phyloP scores from a whole-genome alignment of 1,140 invertebrate genomes.

The Drosophila lacertosa region DNA sequence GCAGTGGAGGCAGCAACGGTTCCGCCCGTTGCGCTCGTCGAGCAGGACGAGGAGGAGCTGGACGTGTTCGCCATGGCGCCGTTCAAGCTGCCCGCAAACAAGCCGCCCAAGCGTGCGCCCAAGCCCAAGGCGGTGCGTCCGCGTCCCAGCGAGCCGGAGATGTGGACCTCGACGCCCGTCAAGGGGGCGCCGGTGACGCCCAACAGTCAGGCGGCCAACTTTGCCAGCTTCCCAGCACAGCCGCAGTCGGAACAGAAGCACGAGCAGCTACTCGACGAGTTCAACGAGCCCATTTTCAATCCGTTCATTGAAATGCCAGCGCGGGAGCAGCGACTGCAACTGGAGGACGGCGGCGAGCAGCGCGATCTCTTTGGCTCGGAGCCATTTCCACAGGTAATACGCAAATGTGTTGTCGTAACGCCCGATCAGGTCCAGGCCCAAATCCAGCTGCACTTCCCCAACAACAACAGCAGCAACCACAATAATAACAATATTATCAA shows the following conservation, averaged over 20 bases:
- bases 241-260: constrained; percentile 22
- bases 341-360: constrained; percentile 24
- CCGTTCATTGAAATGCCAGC: constrained; percentile 57
- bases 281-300: constrained; percentile 83
- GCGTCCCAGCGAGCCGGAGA: constrained; percentile 47
- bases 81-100: constrained; percentile 86
- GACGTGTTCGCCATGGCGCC: constrained; percentile 92
- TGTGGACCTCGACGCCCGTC: constrained; percentile 80
- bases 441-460: constrained; percentile 56
- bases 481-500: constrained; percentile 60
- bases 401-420: constrained; percentile 60
- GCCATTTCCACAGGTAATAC: constrained; percentile 85
- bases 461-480: constrained; percentile 26
- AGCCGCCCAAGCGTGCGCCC: constrained; percentile 42
- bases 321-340: constrained; percentile 23
- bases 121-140: constrained; percentile 28
- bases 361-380: constrained; percentile 86
- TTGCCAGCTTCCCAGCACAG: constrained; percentile 67
- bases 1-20: too few relatives aligned
- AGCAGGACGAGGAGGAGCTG: constrained; percentile 68
- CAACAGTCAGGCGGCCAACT: constrained; percentile 41
- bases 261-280: constrained; percentile 67
- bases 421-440: constrained; percentile 43
- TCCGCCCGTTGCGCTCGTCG: constrained; percentile 5
- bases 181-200: constrained; percentile 40